Base-by-base conservation (phyloP, 2,797 vertebrate genomes). In the Hybognathus amarus region DNA sequence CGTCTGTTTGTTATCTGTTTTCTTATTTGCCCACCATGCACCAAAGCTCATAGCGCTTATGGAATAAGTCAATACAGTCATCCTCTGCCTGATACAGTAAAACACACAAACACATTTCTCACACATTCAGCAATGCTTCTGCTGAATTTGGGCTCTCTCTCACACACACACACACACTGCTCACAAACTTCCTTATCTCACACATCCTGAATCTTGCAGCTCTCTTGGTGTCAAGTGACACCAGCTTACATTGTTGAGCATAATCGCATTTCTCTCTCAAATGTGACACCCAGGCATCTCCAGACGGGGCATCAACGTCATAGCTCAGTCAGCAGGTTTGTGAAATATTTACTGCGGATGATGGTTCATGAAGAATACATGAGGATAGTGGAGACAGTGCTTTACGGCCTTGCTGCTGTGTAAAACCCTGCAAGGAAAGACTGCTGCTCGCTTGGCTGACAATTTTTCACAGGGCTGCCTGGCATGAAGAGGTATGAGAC, bases 11-110 rank as follows among this genome's bases (percentile, higher is more conserved):
- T 86, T 85, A 30, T 79, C 45, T 80, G 54, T 42, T 88, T 85
- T 91, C 92, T 90, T 90, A 83, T 88, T 83, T 88, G 90, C 80
- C 89, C 92, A 92, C 88, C 85, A 85, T 36, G 71, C 88, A 83
- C 86, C 89, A 90, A 86, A 90, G 88, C 86, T 83, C 45, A 86
- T 85, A 83, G 11, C 45, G 50, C 69, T 42, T 86, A 77, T 87
- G 64, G 82, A 70, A 68, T 80, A 91, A 91, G 93, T 93, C 90
- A 82, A 94, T 50, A 45, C 56, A 42, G 80, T 86, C 86, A 89
- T 85, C 89, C 90, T 84, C 85, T 88, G 75, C 24, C 52, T 63
- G 13, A 69, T 88, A 59, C 36, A 47, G 36, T 67, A 59, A 71
- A 67, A 83, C 15, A 38, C 36, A 77, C 30, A 1, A 64, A 83